Evolutionary conservation across 2,113 vertebrate species (phyloP), one percentile per base, ranked within the genome.

Genomic region (Nettapus auritus): DNA sequence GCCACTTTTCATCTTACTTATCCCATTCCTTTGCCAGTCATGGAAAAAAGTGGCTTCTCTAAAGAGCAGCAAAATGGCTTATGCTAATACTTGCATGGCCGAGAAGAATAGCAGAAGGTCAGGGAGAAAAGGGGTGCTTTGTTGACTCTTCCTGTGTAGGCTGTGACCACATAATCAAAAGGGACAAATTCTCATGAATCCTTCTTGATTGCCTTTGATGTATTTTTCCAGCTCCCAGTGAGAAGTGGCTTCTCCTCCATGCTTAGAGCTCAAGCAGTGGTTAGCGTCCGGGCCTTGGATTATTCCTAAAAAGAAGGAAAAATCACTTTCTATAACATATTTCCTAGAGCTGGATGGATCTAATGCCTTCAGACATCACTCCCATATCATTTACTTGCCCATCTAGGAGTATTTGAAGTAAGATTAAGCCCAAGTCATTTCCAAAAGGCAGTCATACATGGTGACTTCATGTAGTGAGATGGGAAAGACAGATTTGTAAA

Each of bases 381-480:
- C 9, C 22, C 20, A 26, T 38, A 22, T 15, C 23, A 2, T 31
- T 76, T 42, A 36, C 50, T 69, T 70, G 8, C 23, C 29, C 60
- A 23, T 19, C 20, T 82, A 6, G 8, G 5, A 66, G 13, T 70
- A 15, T 18, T 46, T 55, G 50, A 86, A 29, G 62, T 70, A 74
- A 42, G 6, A 73, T 66, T 8, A 82, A 64, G 38, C 55, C 23
- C 52, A 89, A 89, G 22, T 5, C 13, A 19, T 64, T 75, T 33
- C 20, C 70, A 75, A 81, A 78, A 59, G 46, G 9, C 34, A 29
- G 6, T 77, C 25, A 52, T 19, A 26, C 5, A 15, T 36, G 31
- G 4, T 69, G 31, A 34, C 8, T 78, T 63, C 2, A 1, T 13
- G 5, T 34, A 7, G 9, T 0, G 1, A 64, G 25, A 68, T 38